Evolutionary conservation across 2,888 invertebrate genomes (phyloP).

Genomic region (Cantharis nigra): DNA sequence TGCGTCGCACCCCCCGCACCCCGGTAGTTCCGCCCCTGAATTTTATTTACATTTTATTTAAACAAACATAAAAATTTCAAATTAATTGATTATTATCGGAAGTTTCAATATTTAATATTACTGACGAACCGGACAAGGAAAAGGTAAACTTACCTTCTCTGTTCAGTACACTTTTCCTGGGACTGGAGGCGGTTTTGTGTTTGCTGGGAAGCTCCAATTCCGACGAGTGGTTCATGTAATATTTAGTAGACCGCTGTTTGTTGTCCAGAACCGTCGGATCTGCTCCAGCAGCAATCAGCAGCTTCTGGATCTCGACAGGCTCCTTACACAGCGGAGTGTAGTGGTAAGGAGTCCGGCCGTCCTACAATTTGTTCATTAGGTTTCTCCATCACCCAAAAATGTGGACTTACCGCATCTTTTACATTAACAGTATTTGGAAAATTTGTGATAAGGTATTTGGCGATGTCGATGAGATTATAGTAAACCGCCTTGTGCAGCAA

Average conservation of each 20-base stretch:
- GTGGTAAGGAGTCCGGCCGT: constrained; percentile 70
- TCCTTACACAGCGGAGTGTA: constrained; percentile 67
- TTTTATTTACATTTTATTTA: too few species aligned
- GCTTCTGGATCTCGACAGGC: constrained; percentile 63
- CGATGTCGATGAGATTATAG: constrained; percentile 72
- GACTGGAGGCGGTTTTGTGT: constrained; percentile 42
- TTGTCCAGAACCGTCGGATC: constrained; percentile 66
- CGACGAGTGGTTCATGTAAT: constrained; percentile 61
- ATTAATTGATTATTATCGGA: too few species aligned
- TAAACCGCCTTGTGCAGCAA: constrained; percentile 82
- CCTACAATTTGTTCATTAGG: constrained; percentile 54
- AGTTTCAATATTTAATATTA: too few species aligned
- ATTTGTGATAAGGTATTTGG: constrained; percentile 71
- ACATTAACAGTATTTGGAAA: constrained; percentile 69
- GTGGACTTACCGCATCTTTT: constrained; percentile 69
- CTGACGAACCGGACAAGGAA: too few species aligned
- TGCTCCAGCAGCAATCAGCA: constrained; percentile 65
- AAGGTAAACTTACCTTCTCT: constrained; percentile 45
- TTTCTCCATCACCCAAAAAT: not conserved
- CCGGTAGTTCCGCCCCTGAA: too few species aligned
- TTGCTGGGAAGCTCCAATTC: constrained; percentile 60
- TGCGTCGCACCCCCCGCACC: too few species aligned
- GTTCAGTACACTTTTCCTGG: constrained; percentile 42
- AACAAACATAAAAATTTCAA: too few species aligned
- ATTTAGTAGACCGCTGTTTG: constrained; percentile 61